These are phyloP conservation scores for Zapus hudsonius DNA, from an alignment of 2,113 vertebrate species.

Conservation along the genomic window DNA sequence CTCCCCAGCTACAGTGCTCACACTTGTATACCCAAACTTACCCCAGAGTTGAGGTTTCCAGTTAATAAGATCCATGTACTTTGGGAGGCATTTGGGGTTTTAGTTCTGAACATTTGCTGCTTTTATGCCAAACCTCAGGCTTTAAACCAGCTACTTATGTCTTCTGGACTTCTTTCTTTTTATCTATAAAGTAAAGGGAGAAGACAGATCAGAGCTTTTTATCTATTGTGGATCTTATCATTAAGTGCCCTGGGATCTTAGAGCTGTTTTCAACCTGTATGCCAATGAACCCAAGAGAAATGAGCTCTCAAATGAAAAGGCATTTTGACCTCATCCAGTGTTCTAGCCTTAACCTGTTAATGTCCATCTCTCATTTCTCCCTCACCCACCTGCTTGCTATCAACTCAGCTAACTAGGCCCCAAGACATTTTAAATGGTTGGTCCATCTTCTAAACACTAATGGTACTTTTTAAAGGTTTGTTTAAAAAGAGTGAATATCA, in stretches of 20 bases:
- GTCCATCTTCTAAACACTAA: not conserved
- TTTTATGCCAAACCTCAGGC: not conserved
- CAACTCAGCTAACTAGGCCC: not conserved
- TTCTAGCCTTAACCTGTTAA: not conserved
- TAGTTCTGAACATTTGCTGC: not conserved
- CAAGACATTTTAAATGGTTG: not conserved
- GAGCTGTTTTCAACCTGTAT: not conserved
- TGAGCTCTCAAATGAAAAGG: not conserved
- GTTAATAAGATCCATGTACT: not conserved
- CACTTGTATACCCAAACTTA: not conserved
- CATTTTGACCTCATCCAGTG: not conserved
- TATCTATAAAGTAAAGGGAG: not conserved
- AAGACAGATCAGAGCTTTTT: not conserved
- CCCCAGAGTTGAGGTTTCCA: not conserved
- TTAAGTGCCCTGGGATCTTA: not conserved
- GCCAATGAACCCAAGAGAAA: not conserved
- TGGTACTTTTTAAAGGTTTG: not conserved
- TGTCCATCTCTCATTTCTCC: not conserved
- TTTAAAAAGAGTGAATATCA: not conserved
- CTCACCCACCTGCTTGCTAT: not conserved
- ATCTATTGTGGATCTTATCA: not conserved
- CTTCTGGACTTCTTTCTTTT: not conserved
- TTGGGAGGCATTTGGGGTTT: not conserved
- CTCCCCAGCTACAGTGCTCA: not conserved
- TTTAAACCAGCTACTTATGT: not conserved